A percentile compares a stretch with the other conserved stretches of the same genome.
phyloP scores from a whole-genome alignment of 2,888 invertebrate genomes.

The Pseudococcus viburni region DNA sequence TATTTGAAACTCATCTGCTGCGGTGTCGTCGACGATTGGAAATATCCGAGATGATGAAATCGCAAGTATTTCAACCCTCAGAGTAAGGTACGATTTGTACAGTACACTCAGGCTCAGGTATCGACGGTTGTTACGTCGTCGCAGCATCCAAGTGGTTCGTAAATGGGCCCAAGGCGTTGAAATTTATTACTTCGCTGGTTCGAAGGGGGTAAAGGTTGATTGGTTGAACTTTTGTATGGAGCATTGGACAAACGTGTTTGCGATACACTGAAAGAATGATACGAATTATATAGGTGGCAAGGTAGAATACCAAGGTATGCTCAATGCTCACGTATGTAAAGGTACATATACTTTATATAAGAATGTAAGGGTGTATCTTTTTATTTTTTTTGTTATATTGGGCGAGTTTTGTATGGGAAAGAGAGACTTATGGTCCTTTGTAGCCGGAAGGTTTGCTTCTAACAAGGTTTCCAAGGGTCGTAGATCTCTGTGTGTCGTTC shows the following conservation, averaged over 20 bases:
- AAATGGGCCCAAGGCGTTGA: not conserved
- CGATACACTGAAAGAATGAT: slow-evolving; percentile 10
- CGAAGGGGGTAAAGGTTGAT: not conserved
- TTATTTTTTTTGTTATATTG: slow-evolving; percentile 1
- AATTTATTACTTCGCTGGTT: not conserved
- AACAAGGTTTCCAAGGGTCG: slow-evolving; percentile 64
- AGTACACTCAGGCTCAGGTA: slow-evolving; percentile 19
- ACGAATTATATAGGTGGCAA: slow-evolving; percentile 34
- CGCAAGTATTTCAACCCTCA: not conserved
- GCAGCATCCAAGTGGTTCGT: slow-evolving; percentile 5
- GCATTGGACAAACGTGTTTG: not conserved
- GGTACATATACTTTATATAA: slow-evolving; percentile 24
- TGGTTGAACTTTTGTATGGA: not conserved
- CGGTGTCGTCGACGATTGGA: slow-evolving; percentile 23
- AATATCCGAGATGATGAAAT: not conserved
- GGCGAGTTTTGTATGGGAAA: slow-evolving; percentile 42
- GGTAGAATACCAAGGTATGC: slow-evolving; percentile 4
- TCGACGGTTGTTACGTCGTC: not conserved
- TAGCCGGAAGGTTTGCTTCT: slow-evolving; percentile 64
- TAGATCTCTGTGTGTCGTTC: slow-evolving; percentile 47
- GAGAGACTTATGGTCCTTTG: slow-evolving; percentile 64
- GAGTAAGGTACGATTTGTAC: not conserved
- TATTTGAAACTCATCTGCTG: slow-evolving; percentile 16
- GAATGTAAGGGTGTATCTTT: slow-evolving; percentile 44
- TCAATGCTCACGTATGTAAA: not conserved